These are phyloP conservation scores for Diachrysia chrysitis DNA, from an alignment of 2,888 invertebrate genomes.

Conservation along the genomic window DNA sequence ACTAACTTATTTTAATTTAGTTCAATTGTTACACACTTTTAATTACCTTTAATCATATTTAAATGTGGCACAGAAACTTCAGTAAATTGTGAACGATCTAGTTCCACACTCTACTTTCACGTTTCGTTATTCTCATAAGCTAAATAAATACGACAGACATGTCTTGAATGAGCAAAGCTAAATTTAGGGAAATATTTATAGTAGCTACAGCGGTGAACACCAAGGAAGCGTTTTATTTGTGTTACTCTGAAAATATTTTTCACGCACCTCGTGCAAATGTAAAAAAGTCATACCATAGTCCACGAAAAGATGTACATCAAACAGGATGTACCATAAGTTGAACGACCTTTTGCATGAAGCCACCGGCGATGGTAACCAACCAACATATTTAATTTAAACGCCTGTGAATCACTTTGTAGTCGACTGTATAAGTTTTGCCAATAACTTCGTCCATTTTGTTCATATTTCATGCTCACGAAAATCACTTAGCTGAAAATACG, in stretches of 20 bases:
- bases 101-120: slow-evolving; percentile 40
- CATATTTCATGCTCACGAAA: slow-evolving; percentile 45
- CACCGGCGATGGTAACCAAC: slow-evolving; percentile 70
- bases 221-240: slow-evolving; percentile 7
- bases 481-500: slow-evolving; percentile 23
- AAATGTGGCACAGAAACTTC: slow-evolving; percentile 31
- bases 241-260: background rate
- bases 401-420: slow-evolving; percentile 71
- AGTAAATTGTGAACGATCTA: slow-evolving; percentile 39
- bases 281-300: slow-evolving; percentile 18
- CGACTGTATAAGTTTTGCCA: slow-evolving; percentile 58
- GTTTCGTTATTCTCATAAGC: slow-evolving; percentile 30
- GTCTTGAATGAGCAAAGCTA: slow-evolving; percentile 32
- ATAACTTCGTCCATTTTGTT: slow-evolving; percentile 40
- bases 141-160: slow-evolving; percentile 42
- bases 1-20: slow-evolving; percentile 33
- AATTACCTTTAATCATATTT: slow-evolving; percentile 18
- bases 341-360: slow-evolving; percentile 77
- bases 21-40: slow-evolving; percentile 29
- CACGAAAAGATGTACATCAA: slow-evolving; percentile 59
- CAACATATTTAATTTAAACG: slow-evolving; percentile 69
- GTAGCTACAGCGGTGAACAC: slow-evolving; percentile 8
- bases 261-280: background rate
- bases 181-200: slow-evolving; percentile 33
- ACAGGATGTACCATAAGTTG: slow-evolving; percentile 78